These are phyloP conservation scores for Selene dorsalis DNA, from an alignment of 2,797 vertebrate genomes.

Conservation along the genomic window DNA sequence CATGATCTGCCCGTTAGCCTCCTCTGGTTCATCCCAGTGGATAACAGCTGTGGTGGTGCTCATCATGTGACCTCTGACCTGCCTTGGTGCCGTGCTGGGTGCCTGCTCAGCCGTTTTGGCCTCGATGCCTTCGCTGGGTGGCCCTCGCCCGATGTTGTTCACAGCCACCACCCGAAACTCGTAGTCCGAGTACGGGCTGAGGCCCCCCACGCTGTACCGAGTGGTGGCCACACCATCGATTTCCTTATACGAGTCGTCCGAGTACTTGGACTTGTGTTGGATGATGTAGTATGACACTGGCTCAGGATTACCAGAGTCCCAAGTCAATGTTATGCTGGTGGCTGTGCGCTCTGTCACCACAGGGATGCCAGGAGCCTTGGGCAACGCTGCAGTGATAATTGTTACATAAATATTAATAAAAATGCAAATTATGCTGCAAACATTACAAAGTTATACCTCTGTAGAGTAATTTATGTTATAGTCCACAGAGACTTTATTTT, in stretches of 20 bases:
- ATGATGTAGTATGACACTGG: slow-evolving; percentile 99
- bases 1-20: slow-evolving; percentile 97
- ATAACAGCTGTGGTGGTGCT: slow-evolving; percentile 97
- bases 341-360: slow-evolving; percentile 97
- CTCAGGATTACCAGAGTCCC: slow-evolving; percentile 99
- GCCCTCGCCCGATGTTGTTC: slow-evolving; percentile 97
- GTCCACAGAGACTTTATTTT: slow-evolving; percentile 35
- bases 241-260: slow-evolving; percentile 95
- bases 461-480: slow-evolving; percentile 27
- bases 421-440: slow-evolving; percentile 32
- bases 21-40: slow-evolving; percentile 98
- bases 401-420: slow-evolving; percentile 56
- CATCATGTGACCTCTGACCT: slow-evolving; percentile 96
- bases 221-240: slow-evolving; percentile 98
- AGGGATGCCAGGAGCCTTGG: slow-evolving; percentile 94
- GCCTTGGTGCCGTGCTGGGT: slow-evolving; percentile 94
- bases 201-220: slow-evolving; percentile 96
- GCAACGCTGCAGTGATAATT: slow-evolving; percentile 87
- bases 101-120: slow-evolving; percentile 98
- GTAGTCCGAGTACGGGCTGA: slow-evolving; percentile 98
- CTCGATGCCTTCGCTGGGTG: slow-evolving; percentile 92
- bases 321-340: slow-evolving; percentile 97
- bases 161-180: slow-evolving; percentile 96
- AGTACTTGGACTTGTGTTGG: slow-evolving; percentile 95
- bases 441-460: slow-evolving; percentile 30